These are phyloP conservation scores for Pentalonia nigronervosa DNA, from an alignment of 1,140 invertebrate species.

Conservation along the genomic window DNA sequence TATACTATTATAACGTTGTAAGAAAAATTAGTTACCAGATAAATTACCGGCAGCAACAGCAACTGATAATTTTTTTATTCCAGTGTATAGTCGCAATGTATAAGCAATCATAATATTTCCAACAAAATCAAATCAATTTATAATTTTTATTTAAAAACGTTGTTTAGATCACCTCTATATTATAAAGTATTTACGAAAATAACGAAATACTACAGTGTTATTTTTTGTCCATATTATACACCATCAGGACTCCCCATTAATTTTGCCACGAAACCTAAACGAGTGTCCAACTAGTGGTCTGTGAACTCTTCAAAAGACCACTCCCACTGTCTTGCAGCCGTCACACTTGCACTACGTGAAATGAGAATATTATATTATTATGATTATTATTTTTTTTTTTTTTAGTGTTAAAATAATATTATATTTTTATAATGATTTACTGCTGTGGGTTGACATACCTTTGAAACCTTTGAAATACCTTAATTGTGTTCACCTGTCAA, in stretches of 20 bases:
- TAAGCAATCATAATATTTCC: not conserved
- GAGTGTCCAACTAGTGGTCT: not conserved
- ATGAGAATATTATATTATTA: not conserved
- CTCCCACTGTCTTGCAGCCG: not conserved
- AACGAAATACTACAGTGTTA: not conserved
- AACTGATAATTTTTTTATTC: not conserved
- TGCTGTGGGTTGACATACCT: not conserved
- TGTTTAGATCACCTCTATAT: not conserved
- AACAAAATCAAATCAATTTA: not conserved
- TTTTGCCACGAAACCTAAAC: not conserved
- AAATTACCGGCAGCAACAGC: not conserved
- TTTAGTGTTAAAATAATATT: not conserved
- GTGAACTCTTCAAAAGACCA: constrained; percentile 2
- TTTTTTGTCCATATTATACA: not conserved
- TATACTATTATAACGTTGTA: not conserved
- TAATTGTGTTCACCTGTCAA: not conserved
- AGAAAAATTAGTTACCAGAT: not conserved
- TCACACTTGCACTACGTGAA: not conserved
- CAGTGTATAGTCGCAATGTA: not conserved
- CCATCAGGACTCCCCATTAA: not conserved
- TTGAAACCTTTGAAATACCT: not conserved
- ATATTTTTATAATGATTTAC: not conserved
- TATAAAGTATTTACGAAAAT: not conserved
- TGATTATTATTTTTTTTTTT: not conserved
- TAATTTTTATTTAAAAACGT: not conserved